Base-by-base conservation (phyloP, 2,113 vertebrate genomes). In the Furnarius figulus region DNA sequence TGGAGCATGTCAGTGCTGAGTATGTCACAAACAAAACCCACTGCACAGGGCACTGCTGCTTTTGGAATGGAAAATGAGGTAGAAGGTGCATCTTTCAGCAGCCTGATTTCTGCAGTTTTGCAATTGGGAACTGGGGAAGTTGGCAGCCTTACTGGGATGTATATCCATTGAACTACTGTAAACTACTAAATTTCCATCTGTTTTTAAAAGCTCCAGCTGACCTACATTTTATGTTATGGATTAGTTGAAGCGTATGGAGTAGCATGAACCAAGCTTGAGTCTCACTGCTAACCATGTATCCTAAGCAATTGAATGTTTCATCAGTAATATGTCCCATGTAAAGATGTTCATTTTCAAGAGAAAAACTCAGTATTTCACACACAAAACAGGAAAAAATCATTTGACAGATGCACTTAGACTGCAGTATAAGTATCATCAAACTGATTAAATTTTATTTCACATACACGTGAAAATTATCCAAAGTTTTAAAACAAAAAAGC, bases 161-260 rank as follows among this genome's bases (percentile, higher is more conserved):
- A 47, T 8, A 94, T 87, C 62, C 74, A 73, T 8, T 74, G 53
- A 71, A 88, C 15, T 39, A 52, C 28, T 2, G 1, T 28, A 81
- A 95, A 88, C 52, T 87, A 67, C 73, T 89, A n/a, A 77, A 83
- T 80, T 95, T 93, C 55, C 49, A 68, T 83, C 66, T 74, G 58
- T 85, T 97, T 95, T 59, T 61, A 76, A 94, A 89, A 96, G 83
- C 58, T 93, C 59, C 71, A 67, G 68, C 18, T 90, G 94, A 92
- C 85, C 96, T 80, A 95, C 73, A 90, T 93, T 92, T 78, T 75
- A 22, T 70, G 13, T 88, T 95, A 92, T 76, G 85, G 89, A 91
- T 96, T 88, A 95, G 39, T 31, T 93, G 31, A 65, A 89, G 39
- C 46, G 87, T 63, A 92, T 15, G 73, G 47, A 71, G 61, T 50